Evolutionary conservation across 2,113 vertebrate species (phyloP).

Genomic region (Panurus biarmicus): DNA sequence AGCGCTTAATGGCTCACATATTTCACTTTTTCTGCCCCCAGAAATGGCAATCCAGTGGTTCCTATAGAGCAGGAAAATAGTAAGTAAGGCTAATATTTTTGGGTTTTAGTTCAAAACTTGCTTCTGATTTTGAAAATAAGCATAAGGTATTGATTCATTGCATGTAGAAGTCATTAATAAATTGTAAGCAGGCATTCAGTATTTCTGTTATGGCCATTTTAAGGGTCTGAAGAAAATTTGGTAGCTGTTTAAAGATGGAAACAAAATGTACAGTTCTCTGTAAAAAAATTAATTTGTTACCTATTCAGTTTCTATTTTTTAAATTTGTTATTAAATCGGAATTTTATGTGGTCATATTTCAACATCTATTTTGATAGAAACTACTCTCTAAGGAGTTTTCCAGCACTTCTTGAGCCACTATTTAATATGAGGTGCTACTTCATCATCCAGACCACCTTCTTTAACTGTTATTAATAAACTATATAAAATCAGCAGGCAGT

Average conservation of each 20-base stretch:
- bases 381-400: neutral
- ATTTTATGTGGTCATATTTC: neutral
- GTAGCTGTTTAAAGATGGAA: neutral
- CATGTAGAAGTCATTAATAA: neutral
- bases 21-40: constrained; percentile 65
- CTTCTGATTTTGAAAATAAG: neutral
- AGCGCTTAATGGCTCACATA: neutral
- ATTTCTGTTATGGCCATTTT: neutral
- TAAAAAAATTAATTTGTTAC: neutral
- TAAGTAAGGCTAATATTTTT: constrained; percentile 58
- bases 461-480: neutral
- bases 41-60: constrained; percentile 81
- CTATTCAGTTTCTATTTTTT: neutral
- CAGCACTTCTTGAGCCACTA: neutral
- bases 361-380: neutral
- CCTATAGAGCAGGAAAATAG: constrained; percentile 79
- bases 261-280: neutral
- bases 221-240: neutral
- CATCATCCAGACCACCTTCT: neutral
- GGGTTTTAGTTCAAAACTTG: neutral
- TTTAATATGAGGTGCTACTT: neutral
- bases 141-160: neutral
- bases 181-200: neutral
- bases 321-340: neutral
- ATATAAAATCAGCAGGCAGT: neutral